phyloP scores from a whole-genome alignment of 2,113 vertebrate species.

The Maccullochella peelii region DNA sequence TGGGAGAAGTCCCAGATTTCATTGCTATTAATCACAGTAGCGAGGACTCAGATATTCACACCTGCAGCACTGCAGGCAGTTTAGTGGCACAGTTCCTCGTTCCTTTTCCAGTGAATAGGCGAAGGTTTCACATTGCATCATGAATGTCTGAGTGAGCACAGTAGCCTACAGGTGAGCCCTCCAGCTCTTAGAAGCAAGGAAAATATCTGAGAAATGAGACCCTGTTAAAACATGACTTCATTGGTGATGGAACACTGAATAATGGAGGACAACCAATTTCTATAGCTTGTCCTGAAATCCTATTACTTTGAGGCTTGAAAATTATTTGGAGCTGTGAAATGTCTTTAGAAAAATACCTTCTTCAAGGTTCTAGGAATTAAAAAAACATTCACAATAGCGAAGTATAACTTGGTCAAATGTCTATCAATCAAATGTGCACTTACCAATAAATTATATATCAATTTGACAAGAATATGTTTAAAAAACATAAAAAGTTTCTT shows the following conservation, averaged over 20 bases:
- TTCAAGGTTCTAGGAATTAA: background rate
- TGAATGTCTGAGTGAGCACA: slow-evolving; percentile 55
- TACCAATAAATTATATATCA: background rate
- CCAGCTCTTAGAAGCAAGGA: slow-evolving; percentile 28
- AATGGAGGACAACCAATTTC: slow-evolving; percentile 22
- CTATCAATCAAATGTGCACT: background rate
- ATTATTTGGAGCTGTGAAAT: slow-evolving; percentile 1
- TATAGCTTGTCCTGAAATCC: slow-evolving; percentile 6
- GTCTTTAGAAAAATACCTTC: background rate
- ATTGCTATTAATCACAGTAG: slow-evolving; percentile 83
- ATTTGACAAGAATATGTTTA: background rate
- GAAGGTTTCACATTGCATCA: slow-evolving; percentile 85
- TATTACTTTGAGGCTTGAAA: slow-evolving; percentile 5
- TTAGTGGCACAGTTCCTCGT: slow-evolving; percentile 77
- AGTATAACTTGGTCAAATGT: background rate
- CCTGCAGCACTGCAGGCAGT: slow-evolving; percentile 86
- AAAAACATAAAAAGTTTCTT: background rate
- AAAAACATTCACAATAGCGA: background rate
- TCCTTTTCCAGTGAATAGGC: slow-evolving; percentile 75
- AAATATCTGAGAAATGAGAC: slow-evolving; percentile 68
- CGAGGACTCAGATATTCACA: slow-evolving; percentile 82
- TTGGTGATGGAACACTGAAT: slow-evolving; percentile 46
- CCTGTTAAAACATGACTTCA: slow-evolving; percentile 74
- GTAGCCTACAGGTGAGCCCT: slow-evolving; percentile 75
- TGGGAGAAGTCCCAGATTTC: slow-evolving; percentile 74